phyloP scores from a whole-genome alignment of 2,888 invertebrate species.

The Pardosa pseudoannulata region DNA sequence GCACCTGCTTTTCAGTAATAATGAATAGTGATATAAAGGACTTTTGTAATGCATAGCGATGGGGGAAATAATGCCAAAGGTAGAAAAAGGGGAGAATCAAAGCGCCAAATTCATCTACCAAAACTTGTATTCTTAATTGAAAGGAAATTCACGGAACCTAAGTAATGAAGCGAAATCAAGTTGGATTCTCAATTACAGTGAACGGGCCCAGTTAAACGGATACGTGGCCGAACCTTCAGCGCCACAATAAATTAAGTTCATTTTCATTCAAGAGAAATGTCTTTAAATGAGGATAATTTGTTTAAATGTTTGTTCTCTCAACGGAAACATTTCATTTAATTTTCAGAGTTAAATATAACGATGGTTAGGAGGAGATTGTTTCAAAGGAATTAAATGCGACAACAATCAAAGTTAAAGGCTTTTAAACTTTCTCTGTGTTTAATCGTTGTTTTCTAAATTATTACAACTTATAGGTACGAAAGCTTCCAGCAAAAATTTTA shows the following conservation, averaged over 20 bases:
- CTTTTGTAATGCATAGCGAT: background rate
- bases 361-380: background rate
- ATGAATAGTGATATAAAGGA: background rate
- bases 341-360: conserved; percentile 12
- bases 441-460: background rate
- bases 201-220: conserved; percentile 24
- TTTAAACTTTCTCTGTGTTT: background rate
- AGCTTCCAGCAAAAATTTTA: background rate
- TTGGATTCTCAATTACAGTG: conserved; percentile 55
- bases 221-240: background rate
- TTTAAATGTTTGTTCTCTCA: conserved; percentile 37
- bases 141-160: conserved; percentile 14
- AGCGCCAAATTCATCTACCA: background rate
- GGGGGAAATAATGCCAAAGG: background rate
- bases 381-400: conserved; percentile 12
- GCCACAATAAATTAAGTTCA: conserved; percentile 27
- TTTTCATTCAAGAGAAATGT: conserved; percentile 25
- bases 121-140: background rate
- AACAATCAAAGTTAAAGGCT: conserved; percentile 15
- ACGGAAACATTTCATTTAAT: conserved; percentile 29
- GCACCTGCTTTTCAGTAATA: background rate
- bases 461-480: background rate
- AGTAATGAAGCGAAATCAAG: conserved; percentile 44
- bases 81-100: background rate
- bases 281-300: conserved; percentile 37